Evolutionary conservation across 2,888 invertebrate genomes (phyloP), one percentile per base, ranked within the genome.

Genomic region (Deilephila porcellus): DNA sequence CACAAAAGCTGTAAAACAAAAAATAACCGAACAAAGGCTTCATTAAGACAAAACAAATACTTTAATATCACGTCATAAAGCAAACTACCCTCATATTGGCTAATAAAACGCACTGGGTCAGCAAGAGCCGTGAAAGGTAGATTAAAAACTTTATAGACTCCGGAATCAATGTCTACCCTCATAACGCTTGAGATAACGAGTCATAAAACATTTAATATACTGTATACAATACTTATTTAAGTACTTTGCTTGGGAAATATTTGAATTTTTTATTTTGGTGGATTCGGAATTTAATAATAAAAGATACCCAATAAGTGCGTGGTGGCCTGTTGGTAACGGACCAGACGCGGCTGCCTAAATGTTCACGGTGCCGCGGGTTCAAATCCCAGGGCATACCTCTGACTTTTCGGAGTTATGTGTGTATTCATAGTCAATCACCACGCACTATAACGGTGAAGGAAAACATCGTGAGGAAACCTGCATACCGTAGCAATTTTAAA

Each of bases 121-220:
- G 63, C 62, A 32, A 17, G 32, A 53, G 62, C 14, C 62, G 52
- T 62, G 71, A 52, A 71, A 71, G 8, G 53, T 17, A 37, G 56
- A 72, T 72, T 63, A 72, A 72, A 67, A 63, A 72, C 20, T 63
- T 72, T 72, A 72, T 72, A 19, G 20, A 64, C 72, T 56, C 34
- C 34, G 53, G 60, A 72, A 64, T 29, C 72, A 72, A 72, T 72
- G 53, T 72, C 72, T 64, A 45, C 19, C 20, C 32, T 29, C 53
- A 53, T 63, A 64, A 64, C 64, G 29, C 25, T 64, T 56, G 34
- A 63, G 63, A n/a, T 72, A 72, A 64, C 6, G 56, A 56, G 32
- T 64, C 20, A 64, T 72, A 64, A 72, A 72, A 6, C 25, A 64
- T 64, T 72, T 64, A 63, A 29, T 72, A 34, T 56, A 56, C 72